A percentile compares a stretch with the other conserved stretches of the same genome.
phyloP scores from a whole-genome alignment of 64 coral and sea anemone species.

The Pachyseris speciosa region DNA sequence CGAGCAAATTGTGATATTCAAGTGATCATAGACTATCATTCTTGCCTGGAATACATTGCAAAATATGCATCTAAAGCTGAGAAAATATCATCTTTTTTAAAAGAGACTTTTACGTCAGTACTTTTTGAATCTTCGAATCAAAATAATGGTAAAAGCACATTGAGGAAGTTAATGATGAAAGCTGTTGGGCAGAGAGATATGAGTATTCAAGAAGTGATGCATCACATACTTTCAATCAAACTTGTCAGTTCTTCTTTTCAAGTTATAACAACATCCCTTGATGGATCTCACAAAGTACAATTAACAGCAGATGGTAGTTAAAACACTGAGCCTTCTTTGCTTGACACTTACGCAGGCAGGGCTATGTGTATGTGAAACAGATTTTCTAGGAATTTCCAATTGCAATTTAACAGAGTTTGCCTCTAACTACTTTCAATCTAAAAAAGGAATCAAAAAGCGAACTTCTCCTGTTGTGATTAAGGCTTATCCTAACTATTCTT shows the following conservation, averaged over 20 bases:
- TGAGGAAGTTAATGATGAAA: slow-evolving; percentile 71
- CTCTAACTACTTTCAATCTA: slow-evolving; percentile 24
- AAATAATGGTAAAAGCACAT: slow-evolving; percentile 4
- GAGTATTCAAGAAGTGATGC: slow-evolving; percentile 74
- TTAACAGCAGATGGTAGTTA: neutral
- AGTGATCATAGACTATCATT: slow-evolving; percentile 56
- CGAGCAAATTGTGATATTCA: slow-evolving; percentile 72
- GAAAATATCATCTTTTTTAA: slow-evolving; percentile 41
- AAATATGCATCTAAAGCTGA: slow-evolving; percentile 60
- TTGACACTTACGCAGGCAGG: slow-evolving; percentile 58
- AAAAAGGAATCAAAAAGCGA: slow-evolving; percentile 40
- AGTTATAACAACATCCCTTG: slow-evolving; percentile 35
- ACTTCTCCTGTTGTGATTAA: slow-evolving; percentile 41
- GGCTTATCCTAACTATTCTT: slow-evolving; percentile 36
- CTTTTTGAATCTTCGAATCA: slow-evolving; percentile 10
- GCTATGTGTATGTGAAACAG: neutral
- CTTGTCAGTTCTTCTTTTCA: slow-evolving; percentile 54
- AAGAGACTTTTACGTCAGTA: slow-evolving; percentile 50
- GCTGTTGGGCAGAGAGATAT: slow-evolving; percentile 51
- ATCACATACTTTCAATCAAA: slow-evolving; percentile 49
- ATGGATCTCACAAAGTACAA: slow-evolving; percentile 54
- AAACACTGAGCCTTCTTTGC: slow-evolving; percentile 44
- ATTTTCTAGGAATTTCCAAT: slow-evolving; percentile 34
- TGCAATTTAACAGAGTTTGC: slow-evolving; percentile 59
- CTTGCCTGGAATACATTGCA: slow-evolving; percentile 39